A percentile compares a stretch with the other conserved stretches of the same genome.
These are phyloP conservation scores for Saiga tatarica DNA, from an alignment of 2,113 vertebrate species.

Conservation along the genomic window DNA sequence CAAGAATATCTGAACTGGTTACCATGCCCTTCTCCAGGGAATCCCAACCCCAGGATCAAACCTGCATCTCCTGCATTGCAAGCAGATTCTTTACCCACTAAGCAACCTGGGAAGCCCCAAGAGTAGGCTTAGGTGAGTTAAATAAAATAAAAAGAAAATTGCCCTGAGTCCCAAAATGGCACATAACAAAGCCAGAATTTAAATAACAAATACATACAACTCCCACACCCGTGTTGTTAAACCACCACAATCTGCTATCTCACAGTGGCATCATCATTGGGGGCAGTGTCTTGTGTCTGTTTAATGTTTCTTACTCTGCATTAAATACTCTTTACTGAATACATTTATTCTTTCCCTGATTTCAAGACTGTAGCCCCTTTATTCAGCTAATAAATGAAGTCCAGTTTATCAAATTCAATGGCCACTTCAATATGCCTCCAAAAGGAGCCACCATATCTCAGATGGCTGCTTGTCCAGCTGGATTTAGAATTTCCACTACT, in stretches of 20 bases:
- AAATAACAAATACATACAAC: neutral
- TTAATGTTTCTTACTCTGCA: neutral
- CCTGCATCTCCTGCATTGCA: neutral
- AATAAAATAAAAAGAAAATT: conserved; percentile 1
- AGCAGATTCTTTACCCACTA: neutral
- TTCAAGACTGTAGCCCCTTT: neutral
- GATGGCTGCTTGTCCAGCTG: neutral
- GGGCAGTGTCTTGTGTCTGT: neutral
- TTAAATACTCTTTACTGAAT: neutral
- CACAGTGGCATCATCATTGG: neutral
- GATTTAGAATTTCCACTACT: neutral
- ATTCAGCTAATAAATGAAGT: neutral
- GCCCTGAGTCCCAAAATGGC: neutral
- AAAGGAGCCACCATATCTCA: neutral
- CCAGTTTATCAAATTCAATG: neutral
- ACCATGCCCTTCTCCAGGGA: neutral
- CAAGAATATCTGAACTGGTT: neutral
- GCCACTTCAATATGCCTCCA: neutral
- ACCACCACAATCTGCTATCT: neutral
- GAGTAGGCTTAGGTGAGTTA: neutral
- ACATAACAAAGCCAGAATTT: neutral
- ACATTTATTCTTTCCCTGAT: neutral
- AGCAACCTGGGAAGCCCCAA: neutral
- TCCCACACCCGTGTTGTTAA: neutral
- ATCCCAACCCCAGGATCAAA: neutral